Evolutionary conservation across 2,113 vertebrate species (phyloP), one percentile per base, ranked within the genome.

Genomic region (Pterocles burchelli): DNA sequence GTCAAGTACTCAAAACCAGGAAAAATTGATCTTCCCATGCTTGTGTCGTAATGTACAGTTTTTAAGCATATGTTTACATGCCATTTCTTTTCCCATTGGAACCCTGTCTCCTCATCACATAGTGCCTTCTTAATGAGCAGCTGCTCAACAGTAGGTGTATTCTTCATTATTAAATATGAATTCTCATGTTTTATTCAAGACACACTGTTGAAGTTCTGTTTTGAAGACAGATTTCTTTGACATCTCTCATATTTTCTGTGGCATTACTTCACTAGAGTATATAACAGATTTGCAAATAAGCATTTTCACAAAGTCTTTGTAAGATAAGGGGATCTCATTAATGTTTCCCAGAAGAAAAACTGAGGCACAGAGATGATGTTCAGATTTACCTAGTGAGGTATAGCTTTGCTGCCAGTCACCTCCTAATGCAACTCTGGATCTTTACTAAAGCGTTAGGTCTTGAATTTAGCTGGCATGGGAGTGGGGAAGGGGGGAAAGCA

Each of bases 181-280:
- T 86, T 88, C 57, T 92, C 33, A 71, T 94, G 74, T 95, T 95
- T 95, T 91, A 94, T 94, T 95, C 96, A 97, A 73, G 17, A 79
- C 20, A 20, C 11, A 10, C 49, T 82, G 62, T 62, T 94, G 74
- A 91, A 89, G 58, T 82, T 92, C 62, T 68, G 19, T 76, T 94
- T 91, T 80, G 81, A 93, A 94, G 84, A 62, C n/a, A 61, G 59
- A 57, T 63, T 57, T 78, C 43, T 93, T 70, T 92, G 84, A 87
- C 58, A 36, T 48, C 24, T 81, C 48, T 87, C 51, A 51, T 95
- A 36, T 80, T 91, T 83, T 90, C 63, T 90, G 46, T 80, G 71
- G 43, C 85, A 74, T 24, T 88, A 66, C 51, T 79, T 93, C 7
- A 1, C 59, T 55, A 54, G 29, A 85, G 3, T 43, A 58, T 68